phyloP scores from a whole-genome alignment of 2,113 vertebrate genomes.

The Brienomyrus brachyistius region DNA sequence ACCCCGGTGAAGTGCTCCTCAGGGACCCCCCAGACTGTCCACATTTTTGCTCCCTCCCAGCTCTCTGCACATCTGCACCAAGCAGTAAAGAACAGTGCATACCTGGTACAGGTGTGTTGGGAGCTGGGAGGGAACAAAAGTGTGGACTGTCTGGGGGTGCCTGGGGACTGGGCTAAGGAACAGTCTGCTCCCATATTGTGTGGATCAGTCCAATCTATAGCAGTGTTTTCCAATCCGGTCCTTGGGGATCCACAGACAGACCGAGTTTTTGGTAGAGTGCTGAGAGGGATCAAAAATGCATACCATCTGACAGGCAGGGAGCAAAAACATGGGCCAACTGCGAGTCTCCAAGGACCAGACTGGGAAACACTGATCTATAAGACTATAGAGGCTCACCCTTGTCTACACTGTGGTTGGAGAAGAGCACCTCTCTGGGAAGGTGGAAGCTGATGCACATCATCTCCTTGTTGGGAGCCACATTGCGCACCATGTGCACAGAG shows the following conservation, averaged over 20 bases:
- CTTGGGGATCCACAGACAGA: background rate
- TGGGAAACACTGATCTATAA: background rate
- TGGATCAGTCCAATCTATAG: background rate
- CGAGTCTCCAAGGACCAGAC: background rate
- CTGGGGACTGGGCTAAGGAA: background rate
- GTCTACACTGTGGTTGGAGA: slow-evolving; percentile 42
- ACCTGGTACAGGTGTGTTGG: background rate
- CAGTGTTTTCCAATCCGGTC: background rate
- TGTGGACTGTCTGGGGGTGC: background rate
- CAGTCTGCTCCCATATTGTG: background rate
- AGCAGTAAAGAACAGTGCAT: background rate
- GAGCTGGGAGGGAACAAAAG: background rate
- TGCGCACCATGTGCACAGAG: slow-evolving; percentile 77
- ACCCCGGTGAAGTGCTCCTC: background rate
- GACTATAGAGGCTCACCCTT: slow-evolving; percentile 56
- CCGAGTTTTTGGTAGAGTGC: too few relatives aligned
- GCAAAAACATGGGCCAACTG: background rate
- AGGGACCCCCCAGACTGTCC: background rate
- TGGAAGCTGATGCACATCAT: slow-evolving; percentile 89
- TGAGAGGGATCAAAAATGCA: background rate
- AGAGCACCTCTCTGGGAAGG: slow-evolving; percentile 71
- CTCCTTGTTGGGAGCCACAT: slow-evolving; percentile 91
- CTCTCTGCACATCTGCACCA: background rate
- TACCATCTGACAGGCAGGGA: background rate
- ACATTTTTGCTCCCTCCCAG: background rate